These are phyloP conservation scores for Polypedilum pembai DNA, from an alignment of 1,140 invertebrate species.

Conservation along the genomic window DNA sequence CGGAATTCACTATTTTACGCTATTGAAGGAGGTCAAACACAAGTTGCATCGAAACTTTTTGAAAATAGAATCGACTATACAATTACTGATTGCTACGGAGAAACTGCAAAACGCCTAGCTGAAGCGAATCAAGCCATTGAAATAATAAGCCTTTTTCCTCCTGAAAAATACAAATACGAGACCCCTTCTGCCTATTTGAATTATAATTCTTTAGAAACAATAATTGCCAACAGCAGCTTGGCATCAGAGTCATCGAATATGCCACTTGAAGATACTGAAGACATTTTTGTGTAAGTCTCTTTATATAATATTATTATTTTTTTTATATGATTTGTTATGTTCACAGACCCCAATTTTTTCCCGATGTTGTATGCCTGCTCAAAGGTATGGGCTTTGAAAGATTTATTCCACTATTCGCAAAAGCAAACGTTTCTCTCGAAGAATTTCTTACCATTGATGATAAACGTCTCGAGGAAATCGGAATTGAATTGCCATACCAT, in stretches of 20 bases:
- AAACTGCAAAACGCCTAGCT: conserved; percentile 44
- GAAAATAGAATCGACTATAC: conserved; percentile 40
- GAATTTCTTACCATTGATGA: conserved; percentile 44
- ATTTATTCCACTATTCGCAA: conserved; percentile 40
- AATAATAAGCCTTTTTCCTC: conserved; percentile 43
- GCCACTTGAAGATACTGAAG: neutral
- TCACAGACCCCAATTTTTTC: conserved; percentile 44
- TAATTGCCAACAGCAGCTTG: neutral
- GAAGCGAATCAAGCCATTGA: conserved; percentile 41
- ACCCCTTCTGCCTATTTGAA: conserved; percentile 35
- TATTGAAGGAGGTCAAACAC: conserved; percentile 42
- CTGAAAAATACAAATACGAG: conserved; percentile 32
- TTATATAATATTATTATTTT: neutral
- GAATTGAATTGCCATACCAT: conserved; percentile 43
- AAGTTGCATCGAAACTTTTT: conserved; percentile 44
- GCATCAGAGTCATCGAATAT: neutral
- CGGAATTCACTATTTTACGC: conserved; percentile 47
- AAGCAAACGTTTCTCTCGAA: conserved; percentile 38
- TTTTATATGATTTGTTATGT: neutral
- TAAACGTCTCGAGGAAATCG: conserved; percentile 39
- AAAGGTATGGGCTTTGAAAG: conserved; percentile 39
- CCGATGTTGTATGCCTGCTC: conserved; percentile 43
- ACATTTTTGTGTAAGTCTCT: neutral
- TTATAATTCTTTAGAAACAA: conserved; percentile 33
- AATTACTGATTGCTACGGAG: conserved; percentile 43